Base-by-base conservation (phyloP, 2,797 vertebrate species). In the Sebastes minor region DNA sequence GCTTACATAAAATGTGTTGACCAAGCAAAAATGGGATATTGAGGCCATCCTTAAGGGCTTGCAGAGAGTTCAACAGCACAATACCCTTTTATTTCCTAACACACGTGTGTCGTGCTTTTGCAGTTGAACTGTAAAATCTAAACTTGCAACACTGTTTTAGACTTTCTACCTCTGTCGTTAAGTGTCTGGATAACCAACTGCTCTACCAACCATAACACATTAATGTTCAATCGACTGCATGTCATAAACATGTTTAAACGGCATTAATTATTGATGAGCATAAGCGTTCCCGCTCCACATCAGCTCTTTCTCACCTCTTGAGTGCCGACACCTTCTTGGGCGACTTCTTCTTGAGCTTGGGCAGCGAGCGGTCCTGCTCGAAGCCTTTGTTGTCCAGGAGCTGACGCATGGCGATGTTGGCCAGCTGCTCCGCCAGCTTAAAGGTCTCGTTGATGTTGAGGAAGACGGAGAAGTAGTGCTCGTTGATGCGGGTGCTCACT, bases 381-480 rank as follows among this genome's bases (percentile, higher is more conserved):
- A 99, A 99, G 55, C 98, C 97, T 87, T 99, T 97, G 71, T 99
- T 99, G 94, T 99, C 98, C 80, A 99, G 93, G n/a, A 99, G 97
- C 66, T 99, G 98, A 3, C 99, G 93, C 97, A 99, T 99, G 83
- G 99, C 99, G 63, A 99, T 99, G 93, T 99, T 99, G 83, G 98
- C 99, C 75, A 99, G 97, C 94, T 99, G 99, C 76, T 99, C 98
- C 85, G 99, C 99, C 16, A 99, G 85, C 88, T 99, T 99, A 92
- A 99, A 99, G 12, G 98, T 99, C 94, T 99, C 99, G 0, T 92
- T 97, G 94, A 99, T 97, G 93, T 98, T 99, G 84, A 99, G 97
- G 91, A 99, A 99, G 52, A 99, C 97, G 0, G 98, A 99, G 95
- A 99, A 99, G 92, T 98, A 96, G 71, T 97, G 97, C 80, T 98